Evolutionary conservation across 1,140 invertebrate genomes (phyloP).

Genomic region (Armadillidium nasatum): DNA sequence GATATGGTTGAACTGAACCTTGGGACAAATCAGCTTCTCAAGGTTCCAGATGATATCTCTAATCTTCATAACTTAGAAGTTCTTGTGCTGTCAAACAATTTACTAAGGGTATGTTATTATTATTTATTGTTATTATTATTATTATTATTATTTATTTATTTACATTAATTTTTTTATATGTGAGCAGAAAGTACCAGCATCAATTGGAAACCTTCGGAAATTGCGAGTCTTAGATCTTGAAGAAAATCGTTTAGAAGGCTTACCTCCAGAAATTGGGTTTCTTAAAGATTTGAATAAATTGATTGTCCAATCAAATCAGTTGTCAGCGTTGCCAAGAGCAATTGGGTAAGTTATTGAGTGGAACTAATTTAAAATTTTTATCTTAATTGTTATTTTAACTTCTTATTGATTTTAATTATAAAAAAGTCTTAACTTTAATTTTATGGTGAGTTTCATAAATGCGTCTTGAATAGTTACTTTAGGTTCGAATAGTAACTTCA

Average conservation of each 20-base stretch:
- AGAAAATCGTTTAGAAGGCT: conserved; percentile 87
- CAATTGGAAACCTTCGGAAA: conserved; percentile 88
- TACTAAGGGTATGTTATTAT: conserved; percentile 72
- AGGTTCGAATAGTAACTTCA: neutral
- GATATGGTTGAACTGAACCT: conserved; percentile 97
- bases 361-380: neutral
- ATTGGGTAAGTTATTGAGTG: conserved; percentile 64
- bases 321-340: conserved; percentile 80
- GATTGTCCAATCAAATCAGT: conserved; percentile 90
- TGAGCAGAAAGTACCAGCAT: conserved; percentile 55
- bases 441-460: too few relatives aligned
- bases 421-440: too few relatives aligned
- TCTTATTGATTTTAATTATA: neutral
- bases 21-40: conserved; percentile 90
- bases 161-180: neutral
- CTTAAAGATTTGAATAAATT: conserved; percentile 82
- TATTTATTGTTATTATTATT: neutral
- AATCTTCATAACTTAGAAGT: conserved; percentile 92
- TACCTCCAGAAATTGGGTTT: conserved; percentile 92
- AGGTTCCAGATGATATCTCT: conserved; percentile 96
- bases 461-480: too few relatives aligned
- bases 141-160: neutral
- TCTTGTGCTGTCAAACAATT: conserved; percentile 93
- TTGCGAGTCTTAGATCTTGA: conserved; percentile 91
- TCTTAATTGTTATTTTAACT: neutral